Evolutionary conservation across 2,113 vertebrate genomes (phyloP), one percentile per base, ranked within the genome.

Genomic region (Oreochromis tanganicae): DNA sequence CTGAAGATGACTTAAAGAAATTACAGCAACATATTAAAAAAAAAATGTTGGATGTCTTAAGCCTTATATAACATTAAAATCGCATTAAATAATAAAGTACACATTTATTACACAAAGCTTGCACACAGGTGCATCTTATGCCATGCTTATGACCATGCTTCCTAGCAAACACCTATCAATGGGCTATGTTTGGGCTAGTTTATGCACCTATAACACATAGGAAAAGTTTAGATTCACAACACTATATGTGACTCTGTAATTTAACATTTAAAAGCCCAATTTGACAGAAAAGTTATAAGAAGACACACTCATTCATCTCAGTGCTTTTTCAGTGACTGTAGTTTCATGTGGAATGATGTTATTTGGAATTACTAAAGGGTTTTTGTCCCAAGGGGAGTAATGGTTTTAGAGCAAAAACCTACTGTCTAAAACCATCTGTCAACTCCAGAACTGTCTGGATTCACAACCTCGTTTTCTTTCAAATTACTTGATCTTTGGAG

Each of bases 361-460:
- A 78, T 89, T 86, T 84, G 79, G 83, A 88, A 91, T 93, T 90
- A 85, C 86, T 85, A 50, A 41, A 81, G 27, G 54, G 78, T 84
- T 81, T 48, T 56, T 81, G 81, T 84, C 71, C 84, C 43, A 79
- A 87, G 86, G 80, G 91, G 85, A 80, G 29, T 85, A 38, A 81
- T 63, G 50, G 19, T 81, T 84, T 90, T 82, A 82, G 27, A 34
- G 57, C 43, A 87, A 86, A 87, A 57, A 88, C 57, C 50, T 38
- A 81, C 57, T 68, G 59, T 83, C 61, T 90, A 68, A 66, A 75
- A 54, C 80, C 89, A 92, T 91, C 88, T 91, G 86, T 90, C 84
- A 50, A 88, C 55, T 81, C 68, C 10, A 50, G 43, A 48, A 50
- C 71, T 55, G 9, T 55, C 52, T n/a, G 21, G 4, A 78, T 7